These are phyloP conservation scores for Tupaia chinensis DNA, from an alignment of 2,113 vertebrate species.

Conservation along the genomic window DNA sequence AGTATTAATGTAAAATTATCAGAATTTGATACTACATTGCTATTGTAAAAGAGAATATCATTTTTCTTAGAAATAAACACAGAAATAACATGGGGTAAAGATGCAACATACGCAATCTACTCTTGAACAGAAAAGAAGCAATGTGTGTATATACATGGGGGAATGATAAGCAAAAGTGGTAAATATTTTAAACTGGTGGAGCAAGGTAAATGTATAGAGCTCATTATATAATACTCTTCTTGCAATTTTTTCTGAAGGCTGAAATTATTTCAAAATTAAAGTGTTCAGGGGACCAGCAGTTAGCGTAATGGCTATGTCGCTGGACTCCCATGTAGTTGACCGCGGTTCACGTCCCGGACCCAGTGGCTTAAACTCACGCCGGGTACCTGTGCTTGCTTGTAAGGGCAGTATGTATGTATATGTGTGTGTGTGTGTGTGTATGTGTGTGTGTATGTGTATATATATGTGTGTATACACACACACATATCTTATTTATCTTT, in stretches of 20 bases:
- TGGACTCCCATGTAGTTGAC: too few species aligned
- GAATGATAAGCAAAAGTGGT: conserved; percentile 8
- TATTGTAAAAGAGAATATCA: not conserved
- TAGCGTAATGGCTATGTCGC: too few species aligned
- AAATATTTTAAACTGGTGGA: not conserved
- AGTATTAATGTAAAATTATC: conserved; percentile 34
- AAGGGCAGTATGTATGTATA: too few species aligned
- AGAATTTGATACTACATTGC: not conserved
- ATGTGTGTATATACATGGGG: not conserved
- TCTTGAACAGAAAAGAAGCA: conserved; percentile 7
- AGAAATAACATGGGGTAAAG: not conserved
- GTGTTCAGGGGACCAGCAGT: not conserved
- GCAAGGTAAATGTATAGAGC: not conserved
- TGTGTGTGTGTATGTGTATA: too few species aligned
- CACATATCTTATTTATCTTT: too few species aligned
- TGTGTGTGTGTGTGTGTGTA: too few species aligned
- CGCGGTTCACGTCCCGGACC: too few species aligned
- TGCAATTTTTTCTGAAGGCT: not conserved
- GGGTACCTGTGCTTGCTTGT: too few species aligned
- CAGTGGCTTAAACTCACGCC: too few species aligned
- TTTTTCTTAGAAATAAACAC: conserved; percentile 41
- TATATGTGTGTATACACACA: too few species aligned
- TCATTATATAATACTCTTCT: not conserved
- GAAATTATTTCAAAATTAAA: conserved; percentile 10
- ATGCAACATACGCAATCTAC: not conserved